Conservation (phyloP, 1,140 invertebrate genomes). For the Orchesella cincta region DNA sequence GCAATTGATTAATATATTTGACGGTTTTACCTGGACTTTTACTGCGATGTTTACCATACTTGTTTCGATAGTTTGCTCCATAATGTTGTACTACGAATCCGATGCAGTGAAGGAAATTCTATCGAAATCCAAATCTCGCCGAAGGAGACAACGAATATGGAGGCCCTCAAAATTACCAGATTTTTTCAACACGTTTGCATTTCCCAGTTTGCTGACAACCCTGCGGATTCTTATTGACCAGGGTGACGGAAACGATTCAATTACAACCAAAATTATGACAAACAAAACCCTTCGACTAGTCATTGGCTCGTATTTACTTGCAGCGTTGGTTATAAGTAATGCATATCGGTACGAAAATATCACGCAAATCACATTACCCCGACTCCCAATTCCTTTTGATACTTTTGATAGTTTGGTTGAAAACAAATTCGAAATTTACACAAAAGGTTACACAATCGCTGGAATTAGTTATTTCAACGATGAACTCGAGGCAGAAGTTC, state of each 20-base stretch:
- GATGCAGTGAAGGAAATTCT: no score
- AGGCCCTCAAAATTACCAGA: not conserved
- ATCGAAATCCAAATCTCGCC: not conserved
- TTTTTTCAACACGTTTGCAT: no score
- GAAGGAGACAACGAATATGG: not conserved
- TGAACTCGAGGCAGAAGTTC: not conserved
- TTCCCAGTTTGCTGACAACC: not conserved
- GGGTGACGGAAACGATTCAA: not conserved
- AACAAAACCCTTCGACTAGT: not conserved
- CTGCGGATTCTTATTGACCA: not conserved
- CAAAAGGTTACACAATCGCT: not conserved
- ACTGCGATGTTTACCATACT: not conserved
- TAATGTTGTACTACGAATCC: no score
- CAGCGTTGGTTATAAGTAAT: not conserved
- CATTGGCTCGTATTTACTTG: not conserved
- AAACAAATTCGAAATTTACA: not conserved
- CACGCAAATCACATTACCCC: not conserved
- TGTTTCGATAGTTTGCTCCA: not conserved
- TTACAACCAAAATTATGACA: not conserved
- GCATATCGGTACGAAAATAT: not conserved
- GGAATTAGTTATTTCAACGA: not conserved
- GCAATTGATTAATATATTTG: not conserved
- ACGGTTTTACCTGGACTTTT: not conserved
- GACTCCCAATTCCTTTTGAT: slow-evolving; percentile 5
- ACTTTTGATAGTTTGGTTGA: not conserved